Base-by-base conservation (phyloP, 92 coral and sea anemone genomes). In the Plumapathes pennacea region DNA sequence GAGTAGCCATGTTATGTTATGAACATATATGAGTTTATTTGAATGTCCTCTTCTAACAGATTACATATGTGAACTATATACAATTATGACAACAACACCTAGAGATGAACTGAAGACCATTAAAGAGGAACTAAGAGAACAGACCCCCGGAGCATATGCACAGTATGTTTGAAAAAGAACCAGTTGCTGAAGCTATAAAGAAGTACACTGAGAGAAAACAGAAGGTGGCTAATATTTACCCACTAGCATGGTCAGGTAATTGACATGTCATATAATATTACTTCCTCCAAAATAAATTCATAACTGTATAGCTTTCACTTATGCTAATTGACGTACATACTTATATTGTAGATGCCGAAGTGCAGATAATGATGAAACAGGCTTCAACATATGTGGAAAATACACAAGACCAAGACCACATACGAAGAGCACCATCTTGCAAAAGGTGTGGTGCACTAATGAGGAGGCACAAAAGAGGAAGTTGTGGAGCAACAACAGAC, bases 191-290 rank as follows among this genome's bases (percentile, higher is more conserved):
- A 36, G 60, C 60, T 11, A 49, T 32, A 9, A 3, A 20, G 28
- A 70, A 43, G 24, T 58, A 57, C 48, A 21, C 4, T 9, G 17
- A 40, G 22, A 68, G 76, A 68, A 54, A 68, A 29, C n/a, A 38
- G 15, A 67, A 36, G 40, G 50, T 19, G 14, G 41, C 75, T 4
- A 32, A 19, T 8, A 34, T 47, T 15, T 14, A 25, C 39, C 54
- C 69, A n/a, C 51, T 69, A 22, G 59, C 69, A 30, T 70, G 78
- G 34, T 21, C 69, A 44, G 68, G 78, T 36, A 7, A 8, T 36
- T 36, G 40, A 8, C n/a, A 36, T 36, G 8, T n/a, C 8, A 36
- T 36, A 5, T 5, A 49, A 10, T 10, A 12, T 15, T n/a, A 10
- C 30, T 49, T 22, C 30, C 10, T 21, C 32, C 2, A 36, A 51